These are phyloP conservation scores for Scolopax mira DNA, from an alignment of 2,113 vertebrate genomes.

Conservation along the genomic window DNA sequence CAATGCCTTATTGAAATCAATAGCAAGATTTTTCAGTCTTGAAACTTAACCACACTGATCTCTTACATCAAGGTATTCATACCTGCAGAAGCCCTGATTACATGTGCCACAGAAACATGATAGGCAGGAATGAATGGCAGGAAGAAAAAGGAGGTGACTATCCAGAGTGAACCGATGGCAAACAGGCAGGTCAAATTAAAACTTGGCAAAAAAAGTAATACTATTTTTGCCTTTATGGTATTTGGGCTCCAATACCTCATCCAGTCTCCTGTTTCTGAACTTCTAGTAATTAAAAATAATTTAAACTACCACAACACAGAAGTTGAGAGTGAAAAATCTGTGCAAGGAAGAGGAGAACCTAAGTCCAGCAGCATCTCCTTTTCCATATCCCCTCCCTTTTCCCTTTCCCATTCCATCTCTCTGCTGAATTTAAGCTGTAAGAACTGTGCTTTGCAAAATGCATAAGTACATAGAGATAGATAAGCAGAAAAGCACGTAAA, in stretches of 20 bases:
- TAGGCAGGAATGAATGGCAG: fast-evolving
- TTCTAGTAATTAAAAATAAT: not conserved
- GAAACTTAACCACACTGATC: not conserved
- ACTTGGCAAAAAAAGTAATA: not conserved
- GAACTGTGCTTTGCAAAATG: not conserved
- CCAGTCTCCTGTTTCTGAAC: not conserved
- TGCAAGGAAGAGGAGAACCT: not conserved
- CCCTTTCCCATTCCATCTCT: not conserved
- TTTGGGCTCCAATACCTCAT: not conserved
- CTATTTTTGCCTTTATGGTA: not conserved
- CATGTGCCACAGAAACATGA: not conserved
- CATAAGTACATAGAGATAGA: not conserved
- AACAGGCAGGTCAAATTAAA: not conserved
- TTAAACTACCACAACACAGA: not conserved
- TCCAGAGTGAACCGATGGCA: not conserved
- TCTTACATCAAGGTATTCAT: not conserved
- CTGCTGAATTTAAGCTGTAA: not conserved
- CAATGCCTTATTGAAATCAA: not conserved
- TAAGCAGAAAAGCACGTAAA: not conserved
- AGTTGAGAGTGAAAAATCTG: not conserved
- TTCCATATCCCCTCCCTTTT: not conserved
- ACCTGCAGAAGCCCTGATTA: not conserved
- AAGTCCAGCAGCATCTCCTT: not conserved
- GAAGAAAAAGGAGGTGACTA: not conserved
- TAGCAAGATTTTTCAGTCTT: not conserved